Percentiles rank a stretch among this genome's conserved stretches.
Conservation (phyloP, 2,797 vertebrate genomes). For the Semaprochilodus insignis region DNA sequence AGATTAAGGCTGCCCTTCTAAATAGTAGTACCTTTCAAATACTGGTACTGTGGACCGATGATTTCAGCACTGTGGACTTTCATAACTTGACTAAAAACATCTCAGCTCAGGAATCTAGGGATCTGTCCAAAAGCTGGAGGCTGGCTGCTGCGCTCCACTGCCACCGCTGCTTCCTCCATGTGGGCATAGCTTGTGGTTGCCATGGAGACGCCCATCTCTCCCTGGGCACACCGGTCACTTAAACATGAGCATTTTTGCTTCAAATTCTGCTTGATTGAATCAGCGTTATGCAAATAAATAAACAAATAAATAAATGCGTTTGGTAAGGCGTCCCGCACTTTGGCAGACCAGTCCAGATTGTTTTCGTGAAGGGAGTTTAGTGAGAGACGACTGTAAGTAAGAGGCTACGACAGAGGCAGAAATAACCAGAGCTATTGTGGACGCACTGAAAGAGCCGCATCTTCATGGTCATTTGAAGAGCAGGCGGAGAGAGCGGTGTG, state of each 20-base stretch:
- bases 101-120: background rate
- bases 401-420: background rate
- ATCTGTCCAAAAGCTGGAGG: conserved; percentile 28
- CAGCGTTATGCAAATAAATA: background rate
- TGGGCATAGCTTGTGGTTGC: conserved; percentile 68
- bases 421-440: background rate
- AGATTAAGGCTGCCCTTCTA: no score
- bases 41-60: no score
- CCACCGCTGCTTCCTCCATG: conserved; percentile 23
- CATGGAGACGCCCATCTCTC: conserved; percentile 76
- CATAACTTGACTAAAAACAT: background rate
- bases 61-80: no score
- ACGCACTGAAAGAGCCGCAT: conserved; percentile 22
- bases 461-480: conserved; percentile 40
- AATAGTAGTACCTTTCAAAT: no score
- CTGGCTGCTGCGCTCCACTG: background rate
- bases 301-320: background rate
- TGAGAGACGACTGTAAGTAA: background rate
- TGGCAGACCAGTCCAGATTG: no score
- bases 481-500: conserved; percentile 37
- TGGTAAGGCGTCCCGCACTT: background rate
- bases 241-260: conserved; percentile 24
- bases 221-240: conserved; percentile 34
- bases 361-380: background rate
- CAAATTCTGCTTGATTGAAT: conserved; percentile 29